Base-by-base conservation (phyloP, 2,797 vertebrate genomes). In the Sorex maritimensis region DNA sequence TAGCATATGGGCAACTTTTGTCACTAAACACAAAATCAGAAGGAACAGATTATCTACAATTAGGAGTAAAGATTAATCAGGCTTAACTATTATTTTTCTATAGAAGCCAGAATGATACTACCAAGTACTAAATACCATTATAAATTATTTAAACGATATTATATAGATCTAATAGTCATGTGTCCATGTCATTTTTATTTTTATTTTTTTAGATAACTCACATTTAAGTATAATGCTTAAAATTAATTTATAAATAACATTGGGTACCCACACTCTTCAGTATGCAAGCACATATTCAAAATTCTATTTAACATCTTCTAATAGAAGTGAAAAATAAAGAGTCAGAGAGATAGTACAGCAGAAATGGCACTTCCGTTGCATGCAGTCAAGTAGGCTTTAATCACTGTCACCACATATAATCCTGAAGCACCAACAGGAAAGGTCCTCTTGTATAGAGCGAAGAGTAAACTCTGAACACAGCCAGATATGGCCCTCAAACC, bases 21-120 rank as follows among this genome's bases (percentile, higher is more conserved):
- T 96, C 58, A 96, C 95, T 95, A 96, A 96, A 91, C 58, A 93
- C 23, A 74, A 49, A 91, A 6, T 95, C 69, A 90, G 52, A 90
- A 96, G 49, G 68, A 95, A 93, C 17, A 68, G 44, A 95, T 91
- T 46, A 92, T 52, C 17, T 96, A 6, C 74, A 95, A 92, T 84
- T 41, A 95, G 69, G 58, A 96, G 88, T 92, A 77, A 69, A 15
- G 28, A 88, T 68, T 34, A 9, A 74, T 97, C 96, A 91, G 46
- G 95, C 94, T 74, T 88, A 74, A 74, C 15, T 61, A 79, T 52
- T 61, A 24, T 92, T 84, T 87, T 26, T 67, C 46, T 91, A 52
- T 0, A 81, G 30, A 95, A 49, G 21, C 91, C 81, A 58, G 26
- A 3, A 68, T 89, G 88, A 93, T 14, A 86, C 4, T 24, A 97